Evolutionary conservation across 2,888 invertebrate genomes (phyloP), one percentile per base, ranked within the genome.

Genomic region (Erynnis tages): DNA sequence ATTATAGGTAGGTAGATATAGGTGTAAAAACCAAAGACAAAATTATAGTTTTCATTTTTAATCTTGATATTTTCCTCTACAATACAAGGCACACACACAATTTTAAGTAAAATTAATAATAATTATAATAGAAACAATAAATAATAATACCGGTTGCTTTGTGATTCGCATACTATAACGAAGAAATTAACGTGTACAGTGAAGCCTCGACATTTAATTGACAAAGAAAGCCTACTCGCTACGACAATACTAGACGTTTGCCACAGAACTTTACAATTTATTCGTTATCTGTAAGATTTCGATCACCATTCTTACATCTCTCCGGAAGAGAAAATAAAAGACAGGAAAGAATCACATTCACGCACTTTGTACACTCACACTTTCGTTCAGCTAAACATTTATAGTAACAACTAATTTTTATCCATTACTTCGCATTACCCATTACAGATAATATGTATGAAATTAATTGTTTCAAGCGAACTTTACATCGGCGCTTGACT

Each of bases 1-100:
- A 29, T 29, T 29, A 10, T n/a, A n/a, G n/a, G 25, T 13, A 14
- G 13, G n/a, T n/a, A 41, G 14, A n/a, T n/a, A n/a, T n/a, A n/a
- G 19, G 8, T 11, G 19, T 19, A 13, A 62, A 75, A 76, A 72
- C 66, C 73, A 84, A 84, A 80, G 70, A 77, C 76, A 68, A 64
- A 65, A 61, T 79, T 83, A 88, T 87, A 84, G 78, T 90, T 91
- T 90, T 90, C 82, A 79, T 76, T 89, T 89, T 91, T 89, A 91
- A 90, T 91, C 88, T 89, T 89, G 87, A 90, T 91, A 90, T 91
- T 91, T 91, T 90, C 87, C 87, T 91, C 90, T 90, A 91, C 90
- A 83, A 92, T 92, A 92, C 92, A 92, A 92, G 92, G 92, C 92
- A 92, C 92, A 92, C 92, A 91, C 92, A 91, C 91, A 91, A 88